Evolutionary conservation across 2,113 vertebrate species (phyloP).

Genomic region (Physeter macrocephalus): DNA sequence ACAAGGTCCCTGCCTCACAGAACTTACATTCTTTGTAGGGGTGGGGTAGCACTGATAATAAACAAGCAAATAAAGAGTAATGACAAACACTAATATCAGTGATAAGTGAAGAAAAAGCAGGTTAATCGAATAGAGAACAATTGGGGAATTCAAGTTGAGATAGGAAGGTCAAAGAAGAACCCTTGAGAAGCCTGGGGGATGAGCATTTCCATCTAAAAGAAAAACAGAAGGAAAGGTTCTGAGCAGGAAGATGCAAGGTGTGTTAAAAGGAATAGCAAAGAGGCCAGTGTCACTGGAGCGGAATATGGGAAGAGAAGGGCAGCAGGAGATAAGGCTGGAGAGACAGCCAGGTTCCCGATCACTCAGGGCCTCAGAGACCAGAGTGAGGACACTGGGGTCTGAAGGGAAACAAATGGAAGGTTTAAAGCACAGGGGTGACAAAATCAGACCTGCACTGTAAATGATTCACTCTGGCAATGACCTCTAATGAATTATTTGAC

Average conservation of each 20-base stretch:
- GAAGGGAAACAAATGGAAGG: neutral
- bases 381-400: neutral
- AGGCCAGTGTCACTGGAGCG: neutral
- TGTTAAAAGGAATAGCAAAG: neutral
- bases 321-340: neutral
- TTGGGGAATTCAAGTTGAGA: neutral
- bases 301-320: neutral
- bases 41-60: neutral
- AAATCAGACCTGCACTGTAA: neutral
- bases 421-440: neutral
- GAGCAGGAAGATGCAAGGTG: neutral
- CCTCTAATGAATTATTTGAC: neutral
- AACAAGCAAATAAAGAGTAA: neutral
- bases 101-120: neutral
- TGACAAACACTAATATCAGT: neutral
- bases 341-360: neutral
- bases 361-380: neutral
- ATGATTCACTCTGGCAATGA: neutral
- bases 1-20: neutral
- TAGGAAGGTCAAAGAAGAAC: neutral
- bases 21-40: neutral
- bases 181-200: neutral
- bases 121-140: neutral
- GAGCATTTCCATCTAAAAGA: neutral
- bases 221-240: neutral